Base-by-base conservation (phyloP, 1,140 invertebrate genomes). In the Papilio dardanus region DNA sequence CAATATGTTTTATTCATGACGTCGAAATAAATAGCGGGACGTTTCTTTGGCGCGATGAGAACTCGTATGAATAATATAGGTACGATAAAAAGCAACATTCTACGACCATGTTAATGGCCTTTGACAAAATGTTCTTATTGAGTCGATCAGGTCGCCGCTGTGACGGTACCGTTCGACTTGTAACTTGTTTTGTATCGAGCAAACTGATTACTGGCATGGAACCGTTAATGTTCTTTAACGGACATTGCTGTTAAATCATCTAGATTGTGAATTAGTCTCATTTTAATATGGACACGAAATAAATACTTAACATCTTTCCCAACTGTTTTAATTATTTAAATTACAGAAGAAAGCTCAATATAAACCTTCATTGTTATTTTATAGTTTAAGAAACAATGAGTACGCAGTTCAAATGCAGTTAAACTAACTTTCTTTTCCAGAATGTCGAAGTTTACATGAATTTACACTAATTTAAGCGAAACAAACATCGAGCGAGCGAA, bases 1-100 rank as follows among this genome's bases (percentile, higher is more conserved):
- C 82, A 80, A 83, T 76, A 89, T 89, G 86, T 87, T 86, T 89
- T 82, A 89, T 89, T 89, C 84, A 89, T 87, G 67, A 35, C 78
- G 79, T 76, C 82, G 82, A 83, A 86, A 86, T 83, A 83, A 82
- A 83, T 84, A 82, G 83, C 79, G 82, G 83, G 75, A 79, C 77
- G 75, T 77, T 78, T 76, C 76, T 76, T 79, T 76, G 69, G 67
- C 81, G 80, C 74, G 71, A 77, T 80, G 65, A 40, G 69, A 46
- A 50, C 21, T 28, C 42, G 69, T 46, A 71, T 71, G 69, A 71
- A 71, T 71, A 71, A 71, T 71, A 71, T 31, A 42, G 24, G 16
- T 46, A 50, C 30, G 37, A 71, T 71, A 46, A 71, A 71, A 71
- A 71, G 24, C 40, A 30, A 71, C 37, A 40, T 40, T 69, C 33